Conservation (phyloP, 2,113 vertebrate genomes). For the Crotalus tigris region DNA sequence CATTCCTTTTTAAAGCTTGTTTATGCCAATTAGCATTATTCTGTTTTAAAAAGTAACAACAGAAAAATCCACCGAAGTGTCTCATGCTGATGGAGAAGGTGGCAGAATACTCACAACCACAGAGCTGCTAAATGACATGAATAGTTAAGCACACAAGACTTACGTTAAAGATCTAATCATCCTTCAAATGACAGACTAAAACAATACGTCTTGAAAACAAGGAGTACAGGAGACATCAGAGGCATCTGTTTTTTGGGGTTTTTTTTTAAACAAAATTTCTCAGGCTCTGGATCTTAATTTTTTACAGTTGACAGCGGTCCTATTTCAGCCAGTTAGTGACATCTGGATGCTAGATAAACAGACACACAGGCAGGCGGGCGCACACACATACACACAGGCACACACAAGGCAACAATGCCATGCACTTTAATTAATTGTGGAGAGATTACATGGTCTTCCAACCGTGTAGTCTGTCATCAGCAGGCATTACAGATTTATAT, state of each 20-base stretch:
- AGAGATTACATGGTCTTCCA: constrained; percentile 99
- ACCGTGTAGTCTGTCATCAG: constrained; percentile 99
- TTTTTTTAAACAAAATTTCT: constrained; percentile 82
- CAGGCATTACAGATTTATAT: constrained; percentile 99
- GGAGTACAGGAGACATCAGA: constrained; percentile 67
- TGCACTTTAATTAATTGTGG: constrained; percentile 99
- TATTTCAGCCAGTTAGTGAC: constrained; percentile 93
- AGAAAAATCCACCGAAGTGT: constrained; percentile 62
- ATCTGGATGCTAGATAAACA: constrained; percentile 82
- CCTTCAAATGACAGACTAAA: constrained; percentile 69
- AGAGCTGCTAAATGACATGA: constrained; percentile 76
- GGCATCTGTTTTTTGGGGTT: constrained; percentile 80
- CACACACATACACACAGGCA: not conserved
- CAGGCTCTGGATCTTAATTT: constrained; percentile 92
- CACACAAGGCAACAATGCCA: constrained; percentile 61
- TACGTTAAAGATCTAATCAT: constrained; percentile 85
- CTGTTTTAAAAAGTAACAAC: constrained; percentile 41
- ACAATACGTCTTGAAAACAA: constrained; percentile 66
- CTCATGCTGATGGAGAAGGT: constrained; percentile 40
- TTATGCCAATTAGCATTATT: constrained; percentile 55
- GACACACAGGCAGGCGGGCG: not conserved
- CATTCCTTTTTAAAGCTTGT: constrained; percentile 17
- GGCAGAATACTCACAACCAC: constrained; percentile 54
- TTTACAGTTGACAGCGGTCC: constrained; percentile 94
- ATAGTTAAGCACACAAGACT: constrained; percentile 82